Conservation (phyloP, 2,888 invertebrate species). For the Tholera decimalis region DNA sequence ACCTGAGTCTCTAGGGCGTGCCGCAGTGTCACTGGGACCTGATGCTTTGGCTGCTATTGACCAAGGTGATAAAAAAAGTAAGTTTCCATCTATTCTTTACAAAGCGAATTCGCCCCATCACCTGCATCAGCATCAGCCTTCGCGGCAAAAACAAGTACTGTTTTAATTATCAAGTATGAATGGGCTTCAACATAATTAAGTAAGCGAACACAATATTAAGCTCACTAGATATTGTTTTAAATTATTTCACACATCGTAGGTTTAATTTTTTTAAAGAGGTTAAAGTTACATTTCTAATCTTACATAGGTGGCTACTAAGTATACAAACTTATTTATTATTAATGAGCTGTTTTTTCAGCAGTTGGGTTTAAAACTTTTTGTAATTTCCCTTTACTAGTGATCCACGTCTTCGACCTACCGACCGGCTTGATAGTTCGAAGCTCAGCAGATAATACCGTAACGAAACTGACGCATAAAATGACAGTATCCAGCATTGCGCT, state of each 20-base stretch:
- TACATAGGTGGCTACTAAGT: no score
- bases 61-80: constrained; percentile 95
- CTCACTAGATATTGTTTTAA: no score
- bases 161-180: no score
- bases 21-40: constrained; percentile 95
- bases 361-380: not conserved
- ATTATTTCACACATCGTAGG: no score
- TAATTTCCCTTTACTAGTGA: constrained; percentile 86
- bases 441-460: constrained; percentile 93
- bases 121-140: no score
- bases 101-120: not conserved
- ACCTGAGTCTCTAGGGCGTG: constrained; percentile 95
- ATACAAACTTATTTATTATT: no score
- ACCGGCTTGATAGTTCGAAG: constrained; percentile 93
- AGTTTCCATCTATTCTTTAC: constrained; percentile 31
- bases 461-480: constrained; percentile 94
- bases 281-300: no score
- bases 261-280: no score
- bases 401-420: constrained; percentile 96
- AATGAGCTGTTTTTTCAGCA: no score
- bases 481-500: constrained; percentile 96
- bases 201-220: no score
- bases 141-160: no score
- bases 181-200: no score
- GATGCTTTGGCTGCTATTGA: constrained; percentile 97